phyloP scores from a whole-genome alignment of 2,888 invertebrate species.

The Perizoma flavofasciatum region DNA sequence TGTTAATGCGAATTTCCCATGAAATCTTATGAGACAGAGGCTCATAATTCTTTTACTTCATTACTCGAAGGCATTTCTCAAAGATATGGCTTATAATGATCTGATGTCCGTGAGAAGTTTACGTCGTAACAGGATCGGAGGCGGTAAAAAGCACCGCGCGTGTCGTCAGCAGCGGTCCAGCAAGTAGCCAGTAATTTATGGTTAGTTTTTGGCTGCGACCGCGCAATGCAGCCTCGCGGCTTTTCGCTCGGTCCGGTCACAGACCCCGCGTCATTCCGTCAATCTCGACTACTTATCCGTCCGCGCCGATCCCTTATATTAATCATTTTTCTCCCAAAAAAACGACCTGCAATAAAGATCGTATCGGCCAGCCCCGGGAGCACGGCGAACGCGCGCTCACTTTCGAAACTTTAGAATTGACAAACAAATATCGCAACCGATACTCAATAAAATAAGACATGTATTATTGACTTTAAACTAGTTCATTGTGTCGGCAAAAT shows the following conservation, averaged over 20 bases:
- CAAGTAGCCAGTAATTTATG: constrained; percentile 84
- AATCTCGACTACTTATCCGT: constrained; percentile 82
- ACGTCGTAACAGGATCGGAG: constrained; percentile 76
- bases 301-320: constrained; percentile 76
- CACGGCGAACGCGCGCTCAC: constrained; percentile 49
- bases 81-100: constrained; percentile 68
- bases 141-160: constrained; percentile 72
- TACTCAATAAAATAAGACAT: constrained; percentile 66
- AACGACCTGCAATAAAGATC: constrained; percentile 71
- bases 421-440: constrained; percentile 76
- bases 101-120: constrained; percentile 79
- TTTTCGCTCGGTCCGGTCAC: constrained; percentile 76
- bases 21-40: constrained; percentile 60
- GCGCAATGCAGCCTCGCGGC: constrained; percentile 80
- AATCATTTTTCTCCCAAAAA: constrained; percentile 75
- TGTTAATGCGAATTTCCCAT: constrained; percentile 52
- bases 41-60: constrained; percentile 67
- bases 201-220: constrained; percentile 82
- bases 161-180: constrained; percentile 73
- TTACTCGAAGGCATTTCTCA: constrained; percentile 71
- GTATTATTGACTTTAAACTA: constrained; percentile 75
- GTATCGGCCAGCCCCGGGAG: constrained; percentile 66
- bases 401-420: constrained; percentile 74
- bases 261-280: constrained; percentile 78
- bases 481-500: constrained; percentile 80